Conservation (phyloP, 2,113 vertebrate genomes). For the Ploceus nigricollis region DNA sequence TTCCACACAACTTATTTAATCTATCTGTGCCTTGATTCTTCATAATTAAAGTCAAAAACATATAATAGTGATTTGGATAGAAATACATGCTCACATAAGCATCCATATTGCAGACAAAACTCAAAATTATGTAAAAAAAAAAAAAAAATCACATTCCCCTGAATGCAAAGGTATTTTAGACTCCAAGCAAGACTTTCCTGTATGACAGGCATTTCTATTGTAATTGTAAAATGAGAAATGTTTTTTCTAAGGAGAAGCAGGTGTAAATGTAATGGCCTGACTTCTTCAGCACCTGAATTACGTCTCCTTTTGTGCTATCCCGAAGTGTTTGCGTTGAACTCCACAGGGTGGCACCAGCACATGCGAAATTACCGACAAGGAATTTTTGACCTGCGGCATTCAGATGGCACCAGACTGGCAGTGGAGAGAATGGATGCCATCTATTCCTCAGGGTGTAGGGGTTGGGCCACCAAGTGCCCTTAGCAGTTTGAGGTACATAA, state of each 20-base stretch:
- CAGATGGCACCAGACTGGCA: accelerated
- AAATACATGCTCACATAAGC: neutral
- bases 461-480: neutral
- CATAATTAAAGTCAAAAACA: neutral
- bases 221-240: neutral
- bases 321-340: accelerated
- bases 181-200: neutral
- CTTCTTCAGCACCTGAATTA: neutral
- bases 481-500: no score
- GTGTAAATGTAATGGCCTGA: neutral
- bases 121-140: neutral
- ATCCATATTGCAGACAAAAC: neutral
- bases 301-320: neutral
- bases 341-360: neutral
- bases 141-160: neutral
- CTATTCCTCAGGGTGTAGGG: accelerated
- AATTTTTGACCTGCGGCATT: neutral
- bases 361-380: accelerated
- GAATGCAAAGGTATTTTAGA: neutral
- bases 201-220: neutral
- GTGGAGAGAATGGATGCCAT: neutral
- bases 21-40: neutral
- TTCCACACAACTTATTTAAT: neutral
- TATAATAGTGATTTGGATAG: neutral
- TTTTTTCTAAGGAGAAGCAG: neutral